Conservation (phyloP, 2,113 vertebrate species). For the Pygoscelis adeliae region DNA sequence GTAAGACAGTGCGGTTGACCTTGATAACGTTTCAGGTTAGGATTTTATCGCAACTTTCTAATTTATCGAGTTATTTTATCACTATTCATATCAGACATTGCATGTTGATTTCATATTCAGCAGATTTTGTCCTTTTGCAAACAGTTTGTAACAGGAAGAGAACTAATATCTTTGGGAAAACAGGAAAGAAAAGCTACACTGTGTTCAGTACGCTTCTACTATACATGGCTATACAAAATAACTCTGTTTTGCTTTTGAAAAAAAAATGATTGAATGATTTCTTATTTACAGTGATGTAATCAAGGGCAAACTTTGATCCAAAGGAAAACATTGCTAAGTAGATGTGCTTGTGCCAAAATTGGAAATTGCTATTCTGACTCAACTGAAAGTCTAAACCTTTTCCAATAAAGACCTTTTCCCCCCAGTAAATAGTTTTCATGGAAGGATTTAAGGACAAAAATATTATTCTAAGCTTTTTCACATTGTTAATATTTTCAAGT, state of each 20-base stretch:
- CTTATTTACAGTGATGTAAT: background rate
- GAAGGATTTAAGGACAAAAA: background rate
- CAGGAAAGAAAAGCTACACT: background rate
- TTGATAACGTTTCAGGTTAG: constrained; percentile 58
- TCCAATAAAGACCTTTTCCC: background rate
- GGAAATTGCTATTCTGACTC: background rate
- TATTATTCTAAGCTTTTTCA: background rate
- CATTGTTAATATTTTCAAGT: background rate
- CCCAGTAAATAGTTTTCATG: background rate
- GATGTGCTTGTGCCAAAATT: background rate
- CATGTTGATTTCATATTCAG: constrained; percentile 34
- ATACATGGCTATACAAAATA: background rate
- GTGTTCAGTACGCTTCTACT: background rate
- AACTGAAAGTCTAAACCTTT: background rate
- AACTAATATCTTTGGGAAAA: constrained; percentile 39
- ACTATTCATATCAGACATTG: constrained; percentile 48
- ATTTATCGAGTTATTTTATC: constrained; percentile 67
- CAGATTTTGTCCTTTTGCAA: constrained; percentile 44
- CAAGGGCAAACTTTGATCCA: background rate
- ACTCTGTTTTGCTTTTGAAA: background rate
- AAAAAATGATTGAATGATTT: background rate
- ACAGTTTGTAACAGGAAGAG: constrained; percentile 37
- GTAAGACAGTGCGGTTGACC: constrained; percentile 39
- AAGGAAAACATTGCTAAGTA: background rate
- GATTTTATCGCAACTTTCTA: constrained; percentile 65